Base-by-base conservation (phyloP, 2,797 vertebrate species). In the Graptemys geographica region DNA sequence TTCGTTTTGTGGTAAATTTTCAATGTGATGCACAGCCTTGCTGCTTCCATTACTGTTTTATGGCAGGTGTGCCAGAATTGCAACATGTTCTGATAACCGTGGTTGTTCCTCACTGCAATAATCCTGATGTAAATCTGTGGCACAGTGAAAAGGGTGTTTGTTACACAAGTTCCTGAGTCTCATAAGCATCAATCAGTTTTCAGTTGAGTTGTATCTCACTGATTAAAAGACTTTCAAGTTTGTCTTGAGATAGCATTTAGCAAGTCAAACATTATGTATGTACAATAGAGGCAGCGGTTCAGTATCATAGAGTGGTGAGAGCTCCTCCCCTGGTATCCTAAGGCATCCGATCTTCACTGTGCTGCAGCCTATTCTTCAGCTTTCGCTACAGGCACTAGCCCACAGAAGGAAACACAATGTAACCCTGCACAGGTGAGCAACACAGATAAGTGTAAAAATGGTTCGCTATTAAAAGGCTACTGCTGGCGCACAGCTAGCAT, bases 401-500 rank as follows among this genome's bases (percentile, higher is more conserved):
- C 5, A 91, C 27, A 89, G 51, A 89, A 86, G 83, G 84, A 84
- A 78, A 76, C 83, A 52, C 31, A 81, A 65, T 90, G 84, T 84
- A 85, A 56, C 57, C 72, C 83, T 90, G 62, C 82, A 28, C 79
- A 93, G 86, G 47, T 47, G 41, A 53, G 84, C 65, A 84, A 74
- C 80, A 88, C 16, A 87, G 84, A 16, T 37, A 87, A 89, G 12
- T 83, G 90, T 83, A 49, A 83, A 49, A 52, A 44, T 83, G 55
- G 53, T 86, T 53, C 82, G 51, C 21, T 52, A 85, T 93, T 18
- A 56, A 92, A 89, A 81, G 79, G 79, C 90, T 92, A 69, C 85
- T 92, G 59, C 62, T 95, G 94, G 88, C 79, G 47, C 19, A n/a
- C 8, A 56, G 85, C 53, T 86, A 92, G 62, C 94, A 83, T 93